phyloP scores from a whole-genome alignment of 2,888 invertebrate species.

The Drosophila kanekoi region DNA sequence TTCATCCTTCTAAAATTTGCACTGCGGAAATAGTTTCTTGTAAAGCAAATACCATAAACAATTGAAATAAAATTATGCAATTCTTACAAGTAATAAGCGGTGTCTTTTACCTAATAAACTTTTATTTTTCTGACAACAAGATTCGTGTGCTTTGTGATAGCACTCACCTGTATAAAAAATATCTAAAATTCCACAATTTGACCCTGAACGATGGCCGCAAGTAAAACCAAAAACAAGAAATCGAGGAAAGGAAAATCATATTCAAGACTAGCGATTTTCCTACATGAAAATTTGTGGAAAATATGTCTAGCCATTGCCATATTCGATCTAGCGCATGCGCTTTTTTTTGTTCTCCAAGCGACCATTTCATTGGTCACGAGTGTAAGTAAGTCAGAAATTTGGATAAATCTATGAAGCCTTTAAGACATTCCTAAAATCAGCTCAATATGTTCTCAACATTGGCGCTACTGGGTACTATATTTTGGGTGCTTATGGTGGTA shows the following conservation, averaged over 20 bases:
- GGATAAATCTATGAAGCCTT: background rate
- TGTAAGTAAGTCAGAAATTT: conserved; percentile 40
- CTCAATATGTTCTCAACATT: conserved; percentile 44
- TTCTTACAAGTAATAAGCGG: background rate
- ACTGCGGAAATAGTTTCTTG: too few relatives aligned
- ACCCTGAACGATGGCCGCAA: conserved; percentile 37
- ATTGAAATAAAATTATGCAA: too few relatives aligned
- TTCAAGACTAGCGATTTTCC: background rate
- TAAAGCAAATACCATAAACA: too few relatives aligned
- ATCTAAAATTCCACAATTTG: conserved; percentile 14
- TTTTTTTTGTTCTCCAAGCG: conserved; percentile 60
- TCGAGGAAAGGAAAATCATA: background rate
- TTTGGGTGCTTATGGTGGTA: conserved; percentile 61
- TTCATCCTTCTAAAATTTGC: too few relatives aligned
- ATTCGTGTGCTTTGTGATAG: conserved; percentile 48
- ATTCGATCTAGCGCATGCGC: conserved; percentile 59
- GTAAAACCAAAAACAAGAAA: conserved; percentile 37
- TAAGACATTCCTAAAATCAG: conserved; percentile 17
- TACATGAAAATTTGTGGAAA: conserved; percentile 36
- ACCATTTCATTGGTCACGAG: conserved; percentile 41
- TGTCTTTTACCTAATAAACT: background rate
- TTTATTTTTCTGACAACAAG: background rate
- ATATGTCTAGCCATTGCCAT: conserved; percentile 56
- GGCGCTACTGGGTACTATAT: conserved; percentile 62
- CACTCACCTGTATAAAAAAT: conserved; percentile 32